Conservation (phyloP, 2,113 vertebrate species). For the Elanus axillaris region DNA sequence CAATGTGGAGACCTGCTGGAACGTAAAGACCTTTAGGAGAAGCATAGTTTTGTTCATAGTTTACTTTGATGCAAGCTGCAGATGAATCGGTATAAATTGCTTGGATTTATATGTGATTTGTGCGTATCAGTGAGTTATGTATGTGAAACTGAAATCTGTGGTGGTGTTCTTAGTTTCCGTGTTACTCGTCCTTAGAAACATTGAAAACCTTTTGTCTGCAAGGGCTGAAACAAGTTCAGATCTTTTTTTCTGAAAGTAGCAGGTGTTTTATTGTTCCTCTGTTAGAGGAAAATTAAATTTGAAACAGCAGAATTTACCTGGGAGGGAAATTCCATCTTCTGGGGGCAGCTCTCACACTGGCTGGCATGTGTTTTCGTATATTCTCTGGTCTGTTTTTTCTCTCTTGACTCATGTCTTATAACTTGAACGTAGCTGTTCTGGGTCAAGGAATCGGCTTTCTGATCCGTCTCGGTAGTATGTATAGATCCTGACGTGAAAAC, state of each 20-base stretch:
- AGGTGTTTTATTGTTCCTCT: background rate
- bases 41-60: background rate
- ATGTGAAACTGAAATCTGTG: background rate
- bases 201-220: background rate
- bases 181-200: background rate
- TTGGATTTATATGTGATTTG: background rate
- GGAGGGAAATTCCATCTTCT: background rate
- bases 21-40: background rate
- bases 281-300: background rate
- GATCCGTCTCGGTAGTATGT: rapidly evolving
- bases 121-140: background rate
- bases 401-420: background rate
- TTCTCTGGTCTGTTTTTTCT: background rate
- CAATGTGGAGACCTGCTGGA: background rate
- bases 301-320: background rate
- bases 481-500: background rate
- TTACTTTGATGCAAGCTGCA: background rate
- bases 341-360: background rate
- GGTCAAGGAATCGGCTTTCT: background rate
- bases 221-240: background rate
- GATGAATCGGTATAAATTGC: background rate
- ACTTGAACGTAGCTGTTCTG: background rate
- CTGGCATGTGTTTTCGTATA: background rate
- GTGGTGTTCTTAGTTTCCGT: background rate
- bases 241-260: background rate